Conservation (phyloP, 2,888 invertebrate species). For the Pammene aurita region DNA sequence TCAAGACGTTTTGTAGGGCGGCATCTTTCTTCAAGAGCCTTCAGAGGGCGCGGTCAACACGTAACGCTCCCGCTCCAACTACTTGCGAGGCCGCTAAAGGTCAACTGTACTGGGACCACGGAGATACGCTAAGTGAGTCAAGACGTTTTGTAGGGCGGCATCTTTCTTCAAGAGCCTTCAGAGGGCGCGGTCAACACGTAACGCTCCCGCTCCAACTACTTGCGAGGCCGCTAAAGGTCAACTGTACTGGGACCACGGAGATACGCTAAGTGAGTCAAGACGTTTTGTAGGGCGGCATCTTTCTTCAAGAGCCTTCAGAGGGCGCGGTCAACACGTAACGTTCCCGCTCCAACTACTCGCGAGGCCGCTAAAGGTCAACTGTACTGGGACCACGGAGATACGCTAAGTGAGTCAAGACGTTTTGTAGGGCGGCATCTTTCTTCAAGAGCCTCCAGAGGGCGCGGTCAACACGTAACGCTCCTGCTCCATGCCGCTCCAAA, state of each 20-base stretch:
- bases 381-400: slow-evolving; percentile 93
- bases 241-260: slow-evolving; percentile 93
- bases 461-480: slow-evolving; percentile 81
- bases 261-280: slow-evolving; percentile 83
- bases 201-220: slow-evolving; percentile 82
- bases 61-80: slow-evolving; percentile 85
- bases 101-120: slow-evolving; percentile 92
- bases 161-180: slow-evolving; percentile 87
- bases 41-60: slow-evolving; percentile 79
- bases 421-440: too few species aligned
- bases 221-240: slow-evolving; percentile 84
- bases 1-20: slow-evolving; percentile 79
- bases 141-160: slow-evolving; percentile 84
- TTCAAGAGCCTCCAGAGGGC: slow-evolving; percentile 67
- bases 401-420: slow-evolving; percentile 78
- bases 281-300: too few species aligned
- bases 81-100: slow-evolving; percentile 67
- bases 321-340: slow-evolving; percentile 80
- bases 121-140: slow-evolving; percentile 83
- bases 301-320: too few species aligned
- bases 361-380: slow-evolving; percentile 86
- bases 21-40: slow-evolving; percentile 88
- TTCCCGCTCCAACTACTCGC: slow-evolving; percentile 82
- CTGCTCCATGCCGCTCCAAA: slow-evolving; percentile 85
- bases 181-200: slow-evolving; percentile 79